Evolutionary conservation across 1,140 invertebrate species (phyloP), one percentile per base, ranked within the genome.

Genomic region (Cydia fagiglandana): DNA sequence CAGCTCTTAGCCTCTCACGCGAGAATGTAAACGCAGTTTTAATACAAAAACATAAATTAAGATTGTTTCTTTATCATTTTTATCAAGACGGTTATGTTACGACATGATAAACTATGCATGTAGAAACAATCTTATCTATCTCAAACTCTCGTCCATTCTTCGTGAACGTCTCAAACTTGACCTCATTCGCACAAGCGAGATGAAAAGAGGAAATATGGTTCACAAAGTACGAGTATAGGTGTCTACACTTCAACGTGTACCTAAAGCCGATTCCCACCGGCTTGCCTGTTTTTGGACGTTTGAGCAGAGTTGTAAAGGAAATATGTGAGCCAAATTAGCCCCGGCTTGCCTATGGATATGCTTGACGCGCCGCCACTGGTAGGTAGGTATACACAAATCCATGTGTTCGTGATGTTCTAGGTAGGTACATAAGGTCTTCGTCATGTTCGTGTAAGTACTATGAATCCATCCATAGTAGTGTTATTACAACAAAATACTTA

Each of bases 91-190:
- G n/a, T n/a, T 61, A 24, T 24, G 56, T 61, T 45, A 45, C 10
- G 41, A 45, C 41, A 20, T n/a, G 56, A 24, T 9, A 61, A 61
- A 61, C 56, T 61, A 61, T 38, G 7, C 17, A 61, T 7, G 0
- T 53, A 53, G n/a, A 53, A 15, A n/a, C n/a, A 53, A 53, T 64
- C 28, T 66, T 66, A 34, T 68, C 66, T 68, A 0, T 13, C 2
- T 12, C 41, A 10, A 70, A 38, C 30, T 70, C 66, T 70, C 66
- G 30, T 17, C 34, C 34, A 70, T 70, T 70, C 34, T 70, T 70
- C 30, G 5, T 41, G 34, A 70, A 68, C 64, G 64, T 68, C 64
- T 68, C 41, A 68, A 68, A 70, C 66, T 70, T 70, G 66, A 70
- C 66, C 66, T 70, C 13, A 70, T 70, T 70, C 66, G 15, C 34